Evolutionary conservation across 2,113 vertebrate genomes (phyloP).

Genomic region (Colius striatus): DNA sequence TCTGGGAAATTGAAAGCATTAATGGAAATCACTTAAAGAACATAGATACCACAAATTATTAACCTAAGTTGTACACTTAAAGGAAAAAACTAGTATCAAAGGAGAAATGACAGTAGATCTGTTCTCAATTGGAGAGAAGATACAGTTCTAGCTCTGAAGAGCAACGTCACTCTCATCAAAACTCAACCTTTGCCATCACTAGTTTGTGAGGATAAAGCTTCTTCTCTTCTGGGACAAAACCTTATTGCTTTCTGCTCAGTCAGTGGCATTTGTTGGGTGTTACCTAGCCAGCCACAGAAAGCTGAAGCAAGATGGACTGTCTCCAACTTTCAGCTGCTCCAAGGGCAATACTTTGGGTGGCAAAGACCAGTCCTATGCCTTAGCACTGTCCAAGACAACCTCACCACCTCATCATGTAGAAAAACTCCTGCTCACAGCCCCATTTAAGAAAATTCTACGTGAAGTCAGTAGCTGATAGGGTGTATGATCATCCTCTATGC

Average conservation of each 20-base stretch:
- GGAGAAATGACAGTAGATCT: neutral
- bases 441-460: neutral
- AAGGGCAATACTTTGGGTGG: rapidly evolving
- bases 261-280: neutral
- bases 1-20: neutral
- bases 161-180: neutral
- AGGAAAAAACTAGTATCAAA: neutral
- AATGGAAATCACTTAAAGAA: neutral
- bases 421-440: neutral
- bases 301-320: neutral
- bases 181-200: neutral
- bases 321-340: neutral
- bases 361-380: neutral
- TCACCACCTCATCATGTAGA: neutral
- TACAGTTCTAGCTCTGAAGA: neutral
- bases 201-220: neutral
- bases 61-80: neutral
- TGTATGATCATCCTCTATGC: neutral
- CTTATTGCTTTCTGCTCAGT: neutral
- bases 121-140: neutral
- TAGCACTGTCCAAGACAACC: neutral
- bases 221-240: neutral
- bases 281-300: neutral
- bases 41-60: neutral
- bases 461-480: neutral